Evolutionary conservation across 2,888 invertebrate species (phyloP).

Genomic region (Arctia plantaginis): DNA sequence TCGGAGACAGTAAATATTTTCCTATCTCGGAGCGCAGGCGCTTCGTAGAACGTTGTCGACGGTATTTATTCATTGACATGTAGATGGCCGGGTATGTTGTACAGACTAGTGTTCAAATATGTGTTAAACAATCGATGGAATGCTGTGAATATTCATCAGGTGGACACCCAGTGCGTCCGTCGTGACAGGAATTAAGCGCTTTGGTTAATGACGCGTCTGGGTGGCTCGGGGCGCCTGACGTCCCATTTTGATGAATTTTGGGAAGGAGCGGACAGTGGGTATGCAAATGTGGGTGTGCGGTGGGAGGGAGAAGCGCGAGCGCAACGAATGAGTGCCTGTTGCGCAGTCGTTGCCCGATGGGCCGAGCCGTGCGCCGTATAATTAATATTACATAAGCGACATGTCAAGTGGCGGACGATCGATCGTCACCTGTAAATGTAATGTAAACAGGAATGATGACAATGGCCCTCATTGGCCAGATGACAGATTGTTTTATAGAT

Average conservation of each 20-base stretch:
- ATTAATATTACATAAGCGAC: slow-evolving; percentile 83
- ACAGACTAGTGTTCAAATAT: slow-evolving; percentile 81
- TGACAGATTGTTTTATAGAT: slow-evolving; percentile 73
- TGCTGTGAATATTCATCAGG: slow-evolving; percentile 85
- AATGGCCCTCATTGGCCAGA: slow-evolving; percentile 72
- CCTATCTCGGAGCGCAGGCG: slow-evolving; percentile 73
- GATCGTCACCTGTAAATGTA: slow-evolving; percentile 83
- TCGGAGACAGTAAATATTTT: slow-evolving; percentile 83
- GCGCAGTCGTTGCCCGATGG: slow-evolving; percentile 73
- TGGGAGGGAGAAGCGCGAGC: slow-evolving; percentile 79
- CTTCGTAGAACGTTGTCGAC: slow-evolving; percentile 73
- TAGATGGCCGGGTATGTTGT: slow-evolving; percentile 70
- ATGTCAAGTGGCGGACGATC: slow-evolving; percentile 78
- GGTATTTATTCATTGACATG: slow-evolving; percentile 80
- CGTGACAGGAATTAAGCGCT: slow-evolving; percentile 84
- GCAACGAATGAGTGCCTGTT: slow-evolving; percentile 82
- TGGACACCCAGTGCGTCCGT: slow-evolving; percentile 83
- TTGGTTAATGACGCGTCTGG: slow-evolving; percentile 79
- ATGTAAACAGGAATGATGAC: slow-evolving; percentile 81
- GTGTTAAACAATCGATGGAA: slow-evolving; percentile 84
- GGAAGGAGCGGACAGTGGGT: slow-evolving; percentile 74
- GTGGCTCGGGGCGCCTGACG: slow-evolving; percentile 78
- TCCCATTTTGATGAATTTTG: slow-evolving; percentile 78
- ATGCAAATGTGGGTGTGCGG: slow-evolving; percentile 83
- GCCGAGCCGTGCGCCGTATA: slow-evolving; percentile 76